Conservation (phyloP, 2,797 vertebrate genomes). For the Chrysocyon brachyurus region DNA sequence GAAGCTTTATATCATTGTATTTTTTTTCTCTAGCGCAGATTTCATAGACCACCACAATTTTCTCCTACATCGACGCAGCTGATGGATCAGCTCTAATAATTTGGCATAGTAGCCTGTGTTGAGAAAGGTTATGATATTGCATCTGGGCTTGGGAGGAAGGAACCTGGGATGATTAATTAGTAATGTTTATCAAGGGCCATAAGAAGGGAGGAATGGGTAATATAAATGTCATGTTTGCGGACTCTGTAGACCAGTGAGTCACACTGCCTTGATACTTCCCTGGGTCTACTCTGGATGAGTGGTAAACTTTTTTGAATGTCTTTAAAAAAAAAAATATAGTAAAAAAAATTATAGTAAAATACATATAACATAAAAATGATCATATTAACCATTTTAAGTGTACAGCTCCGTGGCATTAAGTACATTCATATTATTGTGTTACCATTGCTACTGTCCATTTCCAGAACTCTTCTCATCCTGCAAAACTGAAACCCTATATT, state of each 20-base stretch:
- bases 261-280: neutral
- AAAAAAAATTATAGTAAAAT: neutral
- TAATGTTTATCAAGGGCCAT: neutral
- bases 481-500: neutral
- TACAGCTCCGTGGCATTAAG: neutral
- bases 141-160: neutral
- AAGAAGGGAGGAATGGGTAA: neutral
- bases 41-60: neutral
- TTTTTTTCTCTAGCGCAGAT: neutral
- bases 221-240: neutral
- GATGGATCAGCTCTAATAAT: neutral
- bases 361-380: neutral
- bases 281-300: neutral
- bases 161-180: neutral
- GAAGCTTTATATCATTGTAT: neutral
- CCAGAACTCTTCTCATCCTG: neutral
- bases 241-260: neutral
- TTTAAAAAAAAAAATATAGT: neutral
- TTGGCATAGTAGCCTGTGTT: neutral
- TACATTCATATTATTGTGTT: neutral
- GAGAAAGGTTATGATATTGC: slow-evolving; percentile 3
- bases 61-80: neutral
- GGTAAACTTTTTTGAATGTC: neutral
- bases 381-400: neutral
- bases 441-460: neutral